Conservation (phyloP, 2,888 invertebrate species). For the Dromius quadrimaculatus region DNA sequence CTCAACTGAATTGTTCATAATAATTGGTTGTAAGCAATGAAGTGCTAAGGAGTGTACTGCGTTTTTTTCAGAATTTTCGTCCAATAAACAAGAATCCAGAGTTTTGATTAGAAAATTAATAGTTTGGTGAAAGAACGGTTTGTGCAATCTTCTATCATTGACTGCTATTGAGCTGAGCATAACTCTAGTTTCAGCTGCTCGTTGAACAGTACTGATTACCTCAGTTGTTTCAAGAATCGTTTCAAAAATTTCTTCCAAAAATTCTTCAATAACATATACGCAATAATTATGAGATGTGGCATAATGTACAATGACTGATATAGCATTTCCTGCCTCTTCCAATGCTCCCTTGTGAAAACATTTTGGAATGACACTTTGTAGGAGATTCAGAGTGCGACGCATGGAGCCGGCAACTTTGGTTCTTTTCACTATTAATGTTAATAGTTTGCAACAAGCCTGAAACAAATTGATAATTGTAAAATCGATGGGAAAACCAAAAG, state of each 20-base stretch:
- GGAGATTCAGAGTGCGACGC: conserved; percentile 2
- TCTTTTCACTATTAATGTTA: not conserved
- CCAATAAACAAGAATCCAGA: not conserved
- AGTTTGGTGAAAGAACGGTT: conserved; percentile 23
- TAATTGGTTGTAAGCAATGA: conserved; percentile 30
- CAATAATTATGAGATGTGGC: not conserved
- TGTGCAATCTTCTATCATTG: conserved; percentile 16
- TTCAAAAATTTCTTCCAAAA: not conserved
- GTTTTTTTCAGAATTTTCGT: not conserved
- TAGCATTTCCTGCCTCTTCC: conserved; percentile 16
- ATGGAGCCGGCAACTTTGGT: not conserved
- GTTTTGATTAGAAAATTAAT: conserved; percentile 8
- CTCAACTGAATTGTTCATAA: conserved; percentile 11
- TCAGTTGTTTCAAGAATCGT: not conserved
- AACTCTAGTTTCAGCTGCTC: conserved; percentile 39
- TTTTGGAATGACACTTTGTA: not conserved
- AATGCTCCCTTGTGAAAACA: conserved; percentile 44
- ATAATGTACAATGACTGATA: not conserved
- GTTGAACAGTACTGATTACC: conserved; percentile 8
- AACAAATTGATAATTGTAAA: conserved; percentile 7
- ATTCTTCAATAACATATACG: not conserved
- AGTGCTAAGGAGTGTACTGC: not conserved
- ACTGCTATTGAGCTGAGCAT: conserved; percentile 19
- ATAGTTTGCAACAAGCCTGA: conserved; percentile 23
- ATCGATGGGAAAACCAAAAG: too few relatives aligned